These are phyloP conservation scores for Pantherophis alleghaniensis DNA, from an alignment of 2,797 vertebrate species.

Conservation along the genomic window DNA sequence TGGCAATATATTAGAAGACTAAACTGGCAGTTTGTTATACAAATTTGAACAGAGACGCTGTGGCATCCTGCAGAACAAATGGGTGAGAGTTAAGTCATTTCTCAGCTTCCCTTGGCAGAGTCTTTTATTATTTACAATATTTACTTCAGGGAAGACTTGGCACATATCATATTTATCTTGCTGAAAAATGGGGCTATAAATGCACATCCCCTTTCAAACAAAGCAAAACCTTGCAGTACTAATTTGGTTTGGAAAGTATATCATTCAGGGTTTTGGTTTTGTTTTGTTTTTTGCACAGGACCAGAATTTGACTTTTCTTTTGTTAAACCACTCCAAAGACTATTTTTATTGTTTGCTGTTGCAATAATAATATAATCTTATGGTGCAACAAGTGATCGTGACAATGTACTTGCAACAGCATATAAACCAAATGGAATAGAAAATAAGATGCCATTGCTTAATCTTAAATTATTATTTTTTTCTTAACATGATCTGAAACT, in stretches of 20 bases:
- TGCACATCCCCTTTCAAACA: constrained; percentile 85
- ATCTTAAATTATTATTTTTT: background rate
- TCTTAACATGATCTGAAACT: constrained; percentile 17
- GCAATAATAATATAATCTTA: constrained; percentile 58
- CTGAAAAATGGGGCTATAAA: constrained; percentile 81
- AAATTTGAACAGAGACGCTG: constrained; percentile 66
- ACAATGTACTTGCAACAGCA: constrained; percentile 6
- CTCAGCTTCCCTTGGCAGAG: constrained; percentile 78
- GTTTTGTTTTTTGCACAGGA: constrained; percentile 74
- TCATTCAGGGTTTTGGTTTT: constrained; percentile 74
- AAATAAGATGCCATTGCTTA: background rate
- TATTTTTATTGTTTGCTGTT: constrained; percentile 81
- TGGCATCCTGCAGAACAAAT: constrained; percentile 74
- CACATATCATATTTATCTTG: constrained; percentile 80
- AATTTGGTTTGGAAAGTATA: constrained; percentile 91
- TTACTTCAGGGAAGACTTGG: constrained; percentile 82
- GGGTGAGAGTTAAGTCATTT: constrained; percentile 79
- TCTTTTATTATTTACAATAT: constrained; percentile 87
- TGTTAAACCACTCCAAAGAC: constrained; percentile 87
- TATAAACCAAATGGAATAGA: background rate
- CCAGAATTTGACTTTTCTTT: constrained; percentile 86
- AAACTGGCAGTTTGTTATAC: constrained; percentile 69
- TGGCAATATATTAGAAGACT: constrained; percentile 64
- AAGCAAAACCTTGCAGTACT: constrained; percentile 84
- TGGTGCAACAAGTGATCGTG: constrained; percentile 23